phyloP scores from a whole-genome alignment of 64 coral and sea anemone genomes.

The Stylophora pistillata region DNA sequence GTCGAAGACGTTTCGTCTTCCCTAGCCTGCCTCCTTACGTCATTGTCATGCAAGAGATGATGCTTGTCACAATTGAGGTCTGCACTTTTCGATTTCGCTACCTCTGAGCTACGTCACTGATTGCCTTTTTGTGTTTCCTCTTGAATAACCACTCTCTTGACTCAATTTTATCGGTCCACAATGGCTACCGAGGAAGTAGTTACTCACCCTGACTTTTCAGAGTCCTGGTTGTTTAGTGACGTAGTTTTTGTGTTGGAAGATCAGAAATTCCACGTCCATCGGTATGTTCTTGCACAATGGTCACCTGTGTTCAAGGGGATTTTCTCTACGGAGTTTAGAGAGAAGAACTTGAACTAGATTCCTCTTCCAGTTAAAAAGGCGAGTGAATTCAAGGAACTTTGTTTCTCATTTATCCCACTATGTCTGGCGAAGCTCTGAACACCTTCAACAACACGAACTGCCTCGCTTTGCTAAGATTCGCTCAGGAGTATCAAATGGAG shows the following conservation, averaged over 20 bases:
- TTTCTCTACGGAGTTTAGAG: constrained; percentile 27
- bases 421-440: not conserved
- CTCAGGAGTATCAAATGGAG: constrained; percentile 63
- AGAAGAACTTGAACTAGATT: constrained; percentile 26
- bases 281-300: constrained; percentile 35
- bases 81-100: no score
- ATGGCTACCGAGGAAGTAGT: no score
- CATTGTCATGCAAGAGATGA: no score
- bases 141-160: no score
- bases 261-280: constrained; percentile 53
- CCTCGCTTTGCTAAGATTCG: constrained; percentile 44
- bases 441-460: constrained; percentile 24
- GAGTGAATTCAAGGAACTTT: constrained; percentile 59
- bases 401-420: constrained; percentile 43
- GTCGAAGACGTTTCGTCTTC: no score
- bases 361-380: constrained; percentile 55
- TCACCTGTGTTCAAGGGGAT: constrained; percentile 73
- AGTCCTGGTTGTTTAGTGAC: constrained; percentile 53
- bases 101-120: no score
- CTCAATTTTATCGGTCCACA: no score
- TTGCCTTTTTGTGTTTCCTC: no score
- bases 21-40: no score
- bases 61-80: no score
- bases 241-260: constrained; percentile 48
- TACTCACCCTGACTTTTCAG: constrained; percentile 19